Evolutionary conservation across 2,113 vertebrate species (phyloP).

Genomic region (Cephalophus harveyi): DNA sequence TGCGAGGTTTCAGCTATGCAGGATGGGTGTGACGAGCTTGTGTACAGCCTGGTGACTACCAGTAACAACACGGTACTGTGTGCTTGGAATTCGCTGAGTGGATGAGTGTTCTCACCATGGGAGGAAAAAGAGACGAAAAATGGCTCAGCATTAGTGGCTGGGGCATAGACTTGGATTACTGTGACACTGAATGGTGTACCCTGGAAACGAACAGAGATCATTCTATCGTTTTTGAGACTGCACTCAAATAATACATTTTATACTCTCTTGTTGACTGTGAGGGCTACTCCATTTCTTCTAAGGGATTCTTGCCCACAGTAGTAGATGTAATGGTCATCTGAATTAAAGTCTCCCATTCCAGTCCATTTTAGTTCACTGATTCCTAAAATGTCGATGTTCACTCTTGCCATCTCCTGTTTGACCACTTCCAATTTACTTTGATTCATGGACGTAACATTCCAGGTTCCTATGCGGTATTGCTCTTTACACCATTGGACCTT

Average conservation of each 20-base stretch:
- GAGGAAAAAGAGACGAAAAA: neutral
- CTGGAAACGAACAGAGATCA: neutral
- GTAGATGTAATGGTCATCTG: neutral
- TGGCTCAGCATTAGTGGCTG: neutral
- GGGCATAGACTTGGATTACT: neutral
- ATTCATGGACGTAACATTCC: neutral
- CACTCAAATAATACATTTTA: neutral
- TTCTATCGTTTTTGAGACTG: neutral
- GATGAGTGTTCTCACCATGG: neutral
- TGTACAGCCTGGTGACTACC: accelerated
- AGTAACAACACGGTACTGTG: accelerated
- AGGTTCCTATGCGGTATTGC: neutral
- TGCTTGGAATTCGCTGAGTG: neutral
- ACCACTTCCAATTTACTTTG: neutral
- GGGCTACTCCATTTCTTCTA: neutral
- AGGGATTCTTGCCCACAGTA: neutral
- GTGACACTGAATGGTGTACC: neutral
- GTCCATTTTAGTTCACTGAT: neutral
- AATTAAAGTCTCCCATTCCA: neutral
- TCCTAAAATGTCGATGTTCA: neutral
- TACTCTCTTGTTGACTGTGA: neutral
- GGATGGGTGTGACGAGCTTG: neutral
- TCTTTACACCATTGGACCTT: neutral
- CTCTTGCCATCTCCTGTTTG: neutral
- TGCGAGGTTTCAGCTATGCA: neutral